Evolutionary conservation across 2,113 vertebrate species (phyloP).

Genomic region (Bubo blakistoni): DNA sequence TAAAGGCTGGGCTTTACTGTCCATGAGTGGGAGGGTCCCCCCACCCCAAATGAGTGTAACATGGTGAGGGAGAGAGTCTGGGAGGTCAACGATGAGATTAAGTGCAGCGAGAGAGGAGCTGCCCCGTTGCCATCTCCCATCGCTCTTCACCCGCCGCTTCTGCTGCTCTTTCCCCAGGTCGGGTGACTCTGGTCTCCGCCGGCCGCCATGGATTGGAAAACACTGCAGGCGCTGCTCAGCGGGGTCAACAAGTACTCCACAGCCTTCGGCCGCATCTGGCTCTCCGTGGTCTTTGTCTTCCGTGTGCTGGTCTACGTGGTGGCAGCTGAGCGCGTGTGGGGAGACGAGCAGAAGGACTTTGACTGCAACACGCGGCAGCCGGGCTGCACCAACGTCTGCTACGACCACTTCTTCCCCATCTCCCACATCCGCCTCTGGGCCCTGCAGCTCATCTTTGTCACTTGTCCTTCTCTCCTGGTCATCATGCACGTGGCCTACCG

Average conservation of each 20-base stretch:
- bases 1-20: not conserved
- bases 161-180: not conserved
- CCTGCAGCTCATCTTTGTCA: conserved; percentile 94
- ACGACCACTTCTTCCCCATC: conserved; percentile 87
- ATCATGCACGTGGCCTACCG: conserved; percentile 88
- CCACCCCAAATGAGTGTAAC: not conserved
- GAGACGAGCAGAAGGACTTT: conserved; percentile 88
- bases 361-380: conserved; percentile 91
- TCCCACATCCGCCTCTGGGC: conserved; percentile 94
- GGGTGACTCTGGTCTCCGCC: not conserved
- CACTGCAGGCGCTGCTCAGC: conserved; percentile 76
- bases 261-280: conserved; percentile 88
- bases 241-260: conserved; percentile 95
- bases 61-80: not conserved
- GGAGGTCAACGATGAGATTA: not conserved
- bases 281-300: conserved; percentile 92
- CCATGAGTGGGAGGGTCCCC: not conserved
- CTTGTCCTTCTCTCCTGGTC: conserved; percentile 91
- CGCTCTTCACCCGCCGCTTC: not conserved
- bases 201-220: conserved; percentile 86
- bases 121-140: fast-evolving
- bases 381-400: conserved; percentile 89
- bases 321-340: conserved; percentile 88
- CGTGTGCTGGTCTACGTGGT: conserved; percentile 91
- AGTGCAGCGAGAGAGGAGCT: fast-evolving